Conservation (phyloP, 35 echinoderm and acorn worm species). For the Hemicentrotus pulcherrimus region DNA sequence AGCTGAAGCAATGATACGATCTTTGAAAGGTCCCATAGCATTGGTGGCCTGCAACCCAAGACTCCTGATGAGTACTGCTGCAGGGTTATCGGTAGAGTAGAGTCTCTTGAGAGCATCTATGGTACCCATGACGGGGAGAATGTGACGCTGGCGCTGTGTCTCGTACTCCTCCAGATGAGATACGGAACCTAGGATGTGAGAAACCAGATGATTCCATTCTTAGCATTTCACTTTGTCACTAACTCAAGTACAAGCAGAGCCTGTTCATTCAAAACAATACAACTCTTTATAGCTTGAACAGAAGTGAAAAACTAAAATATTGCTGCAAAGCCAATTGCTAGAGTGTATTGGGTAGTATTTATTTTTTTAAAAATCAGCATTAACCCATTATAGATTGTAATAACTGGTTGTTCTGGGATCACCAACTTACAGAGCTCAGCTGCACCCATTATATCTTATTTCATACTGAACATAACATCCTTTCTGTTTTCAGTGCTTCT, state of each 20-base stretch:
- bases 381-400: too few relatives aligned
- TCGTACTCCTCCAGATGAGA: conserved; percentile 86
- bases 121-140: conserved; percentile 86
- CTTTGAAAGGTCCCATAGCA: conserved; percentile 84
- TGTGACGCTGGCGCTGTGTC: conserved; percentile 70
- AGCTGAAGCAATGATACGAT: conserved; percentile 74
- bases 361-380: too few relatives aligned
- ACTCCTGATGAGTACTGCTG: conserved; percentile 78
- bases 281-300: too few relatives aligned
- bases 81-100: conserved; percentile 86
- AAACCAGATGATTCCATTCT: neutral
- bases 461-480: too few relatives aligned
- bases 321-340: too few relatives aligned
- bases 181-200: conserved; percentile 62
- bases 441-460: too few relatives aligned
- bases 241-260: neutral
- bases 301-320: too few relatives aligned
- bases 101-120: conserved; percentile 91
- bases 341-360: too few relatives aligned
- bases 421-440: too few relatives aligned
- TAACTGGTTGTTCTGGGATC: too few relatives aligned
- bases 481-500: too few relatives aligned
- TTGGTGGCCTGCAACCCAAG: conserved; percentile 92
- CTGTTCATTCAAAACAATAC: too few relatives aligned
- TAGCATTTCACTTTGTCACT: neutral